Evolutionary conservation across 2,888 invertebrate genomes (phyloP), one percentile per base, ranked within the genome.

Genomic region (Aethes cnicana): DNA sequence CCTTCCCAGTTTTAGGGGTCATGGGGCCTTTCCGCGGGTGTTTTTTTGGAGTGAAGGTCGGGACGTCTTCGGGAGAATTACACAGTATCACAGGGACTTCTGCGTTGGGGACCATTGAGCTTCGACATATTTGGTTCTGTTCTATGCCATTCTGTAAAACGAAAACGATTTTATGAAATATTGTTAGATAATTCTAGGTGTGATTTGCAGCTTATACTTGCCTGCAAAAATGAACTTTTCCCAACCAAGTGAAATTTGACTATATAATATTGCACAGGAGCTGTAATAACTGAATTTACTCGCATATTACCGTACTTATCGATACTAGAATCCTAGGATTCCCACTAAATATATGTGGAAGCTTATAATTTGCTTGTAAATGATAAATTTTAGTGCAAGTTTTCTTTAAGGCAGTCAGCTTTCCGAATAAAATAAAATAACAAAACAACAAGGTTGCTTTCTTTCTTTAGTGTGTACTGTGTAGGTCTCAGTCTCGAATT

Each of bases 141-240:
- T 88, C 81, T 35, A 92, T 82, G 54, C 84, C 77, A 25, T 91
- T 90, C 84, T 91, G 83, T 9, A 84, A 85, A 42, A n/a, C n/a
- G n/a, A 65, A 42, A 49, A 42, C n/a, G 7, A 8, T n/a, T 3
- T 6, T 25, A 4, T 32, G 32, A 32, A 16, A 32, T 17, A 16
- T 32, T 32, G 16, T 8, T n/a, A 32, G n/a, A 32, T 1, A 16
- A 0, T 32, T 17, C 14, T 16, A 9, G 12, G 2, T 2, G 4
- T 11, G 4, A 12, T 8, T 26, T 26, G 0, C n/a, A 9, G 11
- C 26, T 28, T 0, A 1, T 9, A 16, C 39, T 28, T 49, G 49
- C 49, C 42, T 16, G 28, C 42, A 49, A 36, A 41, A 36, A 28
- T 28, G 26, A 7, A 11, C 26, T 16, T 12, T 21, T 4, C 26